Percentiles rank a stretch among this genome's conserved stretches.
phyloP scores from a whole-genome alignment of 2,797 vertebrate genomes.

The Phaenicophaeus curvirostris region DNA sequence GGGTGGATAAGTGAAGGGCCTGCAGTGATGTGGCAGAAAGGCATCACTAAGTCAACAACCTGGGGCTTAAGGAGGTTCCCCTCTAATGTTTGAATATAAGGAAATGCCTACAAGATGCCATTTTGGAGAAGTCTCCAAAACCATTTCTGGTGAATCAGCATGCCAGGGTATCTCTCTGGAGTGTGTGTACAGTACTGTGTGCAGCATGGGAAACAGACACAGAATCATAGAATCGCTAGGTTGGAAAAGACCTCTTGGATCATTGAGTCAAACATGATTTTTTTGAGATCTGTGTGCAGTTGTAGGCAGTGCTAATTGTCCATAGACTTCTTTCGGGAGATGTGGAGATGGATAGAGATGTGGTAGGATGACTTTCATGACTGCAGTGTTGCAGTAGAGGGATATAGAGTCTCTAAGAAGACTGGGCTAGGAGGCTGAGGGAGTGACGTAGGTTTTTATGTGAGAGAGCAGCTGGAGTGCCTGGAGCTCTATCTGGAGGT shows the following conservation, averaged over 20 bases:
- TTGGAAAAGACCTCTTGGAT: no score
- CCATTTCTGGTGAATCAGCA: not conserved
- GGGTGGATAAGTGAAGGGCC: not conserved
- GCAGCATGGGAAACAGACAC: accelerated
- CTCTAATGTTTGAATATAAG: not conserved
- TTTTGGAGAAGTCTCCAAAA: not conserved
- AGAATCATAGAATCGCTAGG: no score
- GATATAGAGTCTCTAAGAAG: not conserved
- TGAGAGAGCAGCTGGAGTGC: not conserved
- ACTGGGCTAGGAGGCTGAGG: not conserved
- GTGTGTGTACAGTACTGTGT: accelerated
- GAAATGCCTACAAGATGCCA: not conserved
- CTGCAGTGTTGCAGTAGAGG: not conserved
- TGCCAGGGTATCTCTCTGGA: not conserved
- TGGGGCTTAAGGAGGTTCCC: not conserved
- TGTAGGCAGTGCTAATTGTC: not conserved
- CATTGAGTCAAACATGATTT: no score
- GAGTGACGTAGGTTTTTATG: not conserved
- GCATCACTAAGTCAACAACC: not conserved
- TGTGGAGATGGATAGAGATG: not conserved
- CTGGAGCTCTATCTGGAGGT: not conserved
- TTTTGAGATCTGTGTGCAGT: not conserved
- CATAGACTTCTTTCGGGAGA: no score
- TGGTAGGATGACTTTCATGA: not conserved
- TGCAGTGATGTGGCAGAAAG: not conserved